Conservation (phyloP, 2,888 invertebrate species). For the Augochlorella aurata region DNA sequence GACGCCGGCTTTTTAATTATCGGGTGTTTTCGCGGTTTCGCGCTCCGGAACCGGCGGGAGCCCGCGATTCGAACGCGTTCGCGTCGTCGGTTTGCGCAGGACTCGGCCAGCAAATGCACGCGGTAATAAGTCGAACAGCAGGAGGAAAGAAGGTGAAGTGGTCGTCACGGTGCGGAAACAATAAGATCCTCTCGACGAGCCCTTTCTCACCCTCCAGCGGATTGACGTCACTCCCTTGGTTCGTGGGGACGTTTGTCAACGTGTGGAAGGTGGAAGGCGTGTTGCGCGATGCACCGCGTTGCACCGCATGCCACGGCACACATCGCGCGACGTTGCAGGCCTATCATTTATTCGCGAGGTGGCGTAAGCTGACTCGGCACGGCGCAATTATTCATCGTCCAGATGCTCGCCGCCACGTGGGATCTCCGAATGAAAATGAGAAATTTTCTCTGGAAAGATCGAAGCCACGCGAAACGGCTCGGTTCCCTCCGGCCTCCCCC, state of each 20-base stretch:
- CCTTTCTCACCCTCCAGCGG: constrained; percentile 40
- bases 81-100: background rate
- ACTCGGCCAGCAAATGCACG: constrained; percentile 18
- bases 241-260: constrained; percentile 28
- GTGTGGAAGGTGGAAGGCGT: constrained; percentile 15
- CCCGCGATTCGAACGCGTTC: too few relatives aligned
- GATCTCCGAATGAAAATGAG: constrained; percentile 14
- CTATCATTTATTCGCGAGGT: constrained; percentile 40
- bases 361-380: constrained; percentile 27
- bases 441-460: constrained; percentile 17
- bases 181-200: constrained; percentile 26
- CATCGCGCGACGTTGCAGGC: constrained; percentile 28
- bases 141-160: constrained; percentile 48
- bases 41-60: background rate
- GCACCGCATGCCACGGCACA: constrained; percentile 6
- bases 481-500: background rate
- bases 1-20: constrained; percentile 30
- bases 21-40: constrained; percentile 3
- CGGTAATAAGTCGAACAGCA: constrained; percentile 33
- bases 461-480: background rate
- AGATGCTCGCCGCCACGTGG: constrained; percentile 12
- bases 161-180: background rate
- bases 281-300: constrained; percentile 16
- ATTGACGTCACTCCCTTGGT: constrained; percentile 40
- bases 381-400: constrained; percentile 43